Evolutionary conservation across 2,797 vertebrate species (phyloP), one percentile per base, ranked within the genome.

Genomic region (Acanthis flammea): DNA sequence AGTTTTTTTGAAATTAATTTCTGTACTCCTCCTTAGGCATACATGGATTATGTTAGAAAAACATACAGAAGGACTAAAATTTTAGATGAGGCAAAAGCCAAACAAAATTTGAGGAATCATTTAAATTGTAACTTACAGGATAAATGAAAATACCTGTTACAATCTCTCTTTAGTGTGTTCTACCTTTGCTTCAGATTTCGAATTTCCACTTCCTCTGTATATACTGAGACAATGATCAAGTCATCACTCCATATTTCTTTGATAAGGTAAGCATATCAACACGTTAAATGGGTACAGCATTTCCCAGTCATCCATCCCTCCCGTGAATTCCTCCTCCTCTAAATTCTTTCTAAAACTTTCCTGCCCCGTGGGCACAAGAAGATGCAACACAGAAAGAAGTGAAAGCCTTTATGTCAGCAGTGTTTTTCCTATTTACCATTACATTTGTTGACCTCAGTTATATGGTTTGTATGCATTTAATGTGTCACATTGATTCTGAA

Each of bases 1-100:
- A 42, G 16, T 11, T 28, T 39, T 47, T 35, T 12, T 55, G 0
- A 13, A 86, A 68, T 61, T 16, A 68, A 70, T 75, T 82, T 30
- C 51, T 45, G 3, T 24, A 54, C 0, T 2, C 10, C 13, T 67
- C 25, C 14, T 11, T 5, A 5, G 65, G 19, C 4, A 3, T 21
- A 48, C 18, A 4, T 9, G 19, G 41, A 42, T 8, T 42, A 42
- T 78, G 75, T 81, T n/a, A 66, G 28, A 83, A 76, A 84, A 54
- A 79, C 7, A 91, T 4, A 33, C 37, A 53, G 45, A 81, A 86
- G 21, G 24, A 79, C 5, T 47, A 85, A 63, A 31, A 78, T 58
- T 79, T 85, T 67, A 62, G 23, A 62, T 4, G 21, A 22, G 14
- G 48, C 33, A 77, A 70, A 66, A 71, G 23, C 12, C 28, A 37